A percentile compares a stretch with the other conserved stretches of the same genome.
These are phyloP conservation scores for Patiria pectinifera DNA, from an alignment of 53 echinoderm and acorn worm genomes.

Conservation along the genomic window DNA sequence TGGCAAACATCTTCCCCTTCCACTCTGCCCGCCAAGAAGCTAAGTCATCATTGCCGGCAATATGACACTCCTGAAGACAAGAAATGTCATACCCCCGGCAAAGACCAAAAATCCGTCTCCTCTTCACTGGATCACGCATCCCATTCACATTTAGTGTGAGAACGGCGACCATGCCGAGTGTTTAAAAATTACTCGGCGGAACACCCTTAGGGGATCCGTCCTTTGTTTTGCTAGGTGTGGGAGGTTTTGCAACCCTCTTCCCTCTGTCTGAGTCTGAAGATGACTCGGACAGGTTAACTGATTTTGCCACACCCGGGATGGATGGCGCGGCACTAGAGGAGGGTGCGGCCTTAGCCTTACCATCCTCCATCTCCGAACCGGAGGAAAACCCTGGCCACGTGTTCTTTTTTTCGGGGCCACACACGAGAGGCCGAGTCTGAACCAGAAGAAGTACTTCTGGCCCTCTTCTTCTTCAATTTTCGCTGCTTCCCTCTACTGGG, in stretches of 20 bases:
- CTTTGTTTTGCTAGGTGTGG: background rate
- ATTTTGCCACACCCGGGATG: too few species aligned
- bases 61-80: background rate
- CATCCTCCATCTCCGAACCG: background rate
- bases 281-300: too few species aligned
- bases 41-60: background rate
- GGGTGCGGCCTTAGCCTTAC: background rate
- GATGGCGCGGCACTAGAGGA: background rate
- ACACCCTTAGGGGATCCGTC: background rate
- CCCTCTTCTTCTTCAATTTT: background rate
- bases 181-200: too few species aligned
- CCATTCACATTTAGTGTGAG: too few species aligned
- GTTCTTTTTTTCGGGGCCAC: too few species aligned
- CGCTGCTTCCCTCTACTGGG: background rate
- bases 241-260: background rate
- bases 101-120: too few species aligned
- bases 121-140: too few species aligned
- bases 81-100: too few species aligned
- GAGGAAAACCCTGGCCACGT: background rate
- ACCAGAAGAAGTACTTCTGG: background rate
- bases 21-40: background rate
- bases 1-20: background rate
- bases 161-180: too few species aligned
- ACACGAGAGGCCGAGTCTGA: background rate
- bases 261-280: too few species aligned